phyloP scores from a whole-genome alignment of 2,888 invertebrate species.

The Melangyna quadrimaculata region DNA sequence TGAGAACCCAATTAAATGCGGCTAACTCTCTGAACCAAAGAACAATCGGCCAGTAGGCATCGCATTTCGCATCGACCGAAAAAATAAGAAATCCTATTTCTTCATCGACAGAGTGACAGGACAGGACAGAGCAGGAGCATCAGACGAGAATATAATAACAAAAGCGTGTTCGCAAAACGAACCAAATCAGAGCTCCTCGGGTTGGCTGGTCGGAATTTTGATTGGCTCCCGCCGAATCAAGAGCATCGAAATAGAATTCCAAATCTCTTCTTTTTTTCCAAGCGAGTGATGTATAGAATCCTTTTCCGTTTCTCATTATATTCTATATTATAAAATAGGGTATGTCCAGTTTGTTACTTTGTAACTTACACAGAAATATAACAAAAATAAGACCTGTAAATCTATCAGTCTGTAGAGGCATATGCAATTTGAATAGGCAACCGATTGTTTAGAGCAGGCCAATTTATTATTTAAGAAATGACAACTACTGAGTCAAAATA shows the following conservation, averaged over 20 bases:
- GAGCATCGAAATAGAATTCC: conserved; percentile 70
- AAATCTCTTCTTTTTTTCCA: conserved; percentile 7
- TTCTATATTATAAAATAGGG: conserved; percentile 1
- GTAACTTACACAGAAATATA: not conserved
- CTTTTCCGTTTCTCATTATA: conserved; percentile 58
- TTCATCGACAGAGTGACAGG: conserved; percentile 66
- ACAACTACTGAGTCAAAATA: no score
- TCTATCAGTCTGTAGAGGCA: no score
- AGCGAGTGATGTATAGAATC: conserved; percentile 63
- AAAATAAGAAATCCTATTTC: conserved; percentile 62
- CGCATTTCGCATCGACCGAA: conserved; percentile 11
- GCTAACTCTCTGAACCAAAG: conserved; percentile 17
- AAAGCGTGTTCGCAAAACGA: conserved; percentile 54
- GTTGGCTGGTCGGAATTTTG: conserved; percentile 60
- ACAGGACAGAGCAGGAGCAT: not conserved
- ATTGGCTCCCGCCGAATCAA: conserved; percentile 67
- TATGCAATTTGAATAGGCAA: no score
- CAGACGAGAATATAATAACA: conserved; percentile 53
- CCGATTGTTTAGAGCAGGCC: no score
- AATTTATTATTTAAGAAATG: no score
- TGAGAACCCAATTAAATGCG: conserved; percentile 69
- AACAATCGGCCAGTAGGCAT: conserved; percentile 38
- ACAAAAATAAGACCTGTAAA: not conserved
- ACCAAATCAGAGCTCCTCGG: not conserved
- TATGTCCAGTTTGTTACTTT: not conserved